Conservation (phyloP, 30 jellyfish, hydroid and myxozoan species). For the Pelagia noctiluca region DNA sequence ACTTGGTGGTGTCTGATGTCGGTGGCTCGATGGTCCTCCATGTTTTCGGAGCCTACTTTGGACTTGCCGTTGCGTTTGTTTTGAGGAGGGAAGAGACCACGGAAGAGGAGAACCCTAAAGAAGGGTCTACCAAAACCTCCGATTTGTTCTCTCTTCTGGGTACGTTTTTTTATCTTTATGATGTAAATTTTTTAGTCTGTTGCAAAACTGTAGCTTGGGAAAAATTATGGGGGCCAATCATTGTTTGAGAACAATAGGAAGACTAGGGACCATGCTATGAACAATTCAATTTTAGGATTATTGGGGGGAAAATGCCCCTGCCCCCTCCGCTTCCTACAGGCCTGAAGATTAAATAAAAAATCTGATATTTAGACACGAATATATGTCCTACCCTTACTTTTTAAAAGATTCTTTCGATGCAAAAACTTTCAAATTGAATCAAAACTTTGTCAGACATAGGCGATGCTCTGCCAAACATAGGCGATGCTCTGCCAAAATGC, state of each 20-base stretch:
- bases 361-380: no score
- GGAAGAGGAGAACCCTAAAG: slow-evolving; percentile 79
- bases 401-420: no score
- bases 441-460: no score
- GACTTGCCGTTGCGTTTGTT: slow-evolving; percentile 87
- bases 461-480: no score
- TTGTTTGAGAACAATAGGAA: background rate
- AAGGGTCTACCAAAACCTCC: slow-evolving; percentile 84
- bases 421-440: no score
- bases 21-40: slow-evolving; percentile 98
- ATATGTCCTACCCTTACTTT: no score
- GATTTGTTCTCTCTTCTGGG: slow-evolving; percentile 94
- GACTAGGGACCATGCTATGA: background rate
- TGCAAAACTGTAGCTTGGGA: background rate
- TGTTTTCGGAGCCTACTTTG: slow-evolving; percentile 97
- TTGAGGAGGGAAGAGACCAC: slow-evolving; percentile 52
- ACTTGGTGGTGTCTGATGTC: slow-evolving; percentile 81
- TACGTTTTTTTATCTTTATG: slow-evolving; percentile 16
- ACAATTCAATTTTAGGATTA: background rate
- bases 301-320: background rate
- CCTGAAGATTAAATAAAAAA: no score
- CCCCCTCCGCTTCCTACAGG: background rate
- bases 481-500: no score
- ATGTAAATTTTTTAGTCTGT: background rate
- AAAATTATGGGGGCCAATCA: background rate